Conservation (phyloP, 2,797 vertebrate genomes). For the Mormyrops boulengeri region DNA sequence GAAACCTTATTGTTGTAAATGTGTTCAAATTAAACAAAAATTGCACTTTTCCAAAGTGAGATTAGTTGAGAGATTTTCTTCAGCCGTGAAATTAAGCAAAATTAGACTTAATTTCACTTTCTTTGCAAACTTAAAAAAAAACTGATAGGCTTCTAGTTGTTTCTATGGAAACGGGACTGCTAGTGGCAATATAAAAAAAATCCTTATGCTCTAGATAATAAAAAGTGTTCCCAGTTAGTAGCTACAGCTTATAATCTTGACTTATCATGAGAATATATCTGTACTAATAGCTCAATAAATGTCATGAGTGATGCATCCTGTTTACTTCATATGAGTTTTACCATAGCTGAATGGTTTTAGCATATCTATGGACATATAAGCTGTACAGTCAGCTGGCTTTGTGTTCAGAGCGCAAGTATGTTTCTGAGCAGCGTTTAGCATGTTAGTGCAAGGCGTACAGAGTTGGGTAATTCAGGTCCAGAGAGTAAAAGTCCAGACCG, state of each 20-base stretch:
- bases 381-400: neutral
- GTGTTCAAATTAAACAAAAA: neutral
- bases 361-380: neutral
- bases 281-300: neutral
- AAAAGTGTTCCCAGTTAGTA: neutral
- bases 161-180: constrained; percentile 22
- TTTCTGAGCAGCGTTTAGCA: neutral
- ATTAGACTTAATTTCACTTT: neutral
- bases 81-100: neutral
- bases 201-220: constrained; percentile 7
- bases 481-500: neutral
- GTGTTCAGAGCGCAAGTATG: neutral
- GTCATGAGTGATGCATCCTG: neutral
- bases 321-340: neutral
- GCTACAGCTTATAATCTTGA: neutral
- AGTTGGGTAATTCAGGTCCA: neutral
- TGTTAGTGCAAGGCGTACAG: neutral
- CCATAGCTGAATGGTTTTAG: neutral
- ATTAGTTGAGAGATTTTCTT: neutral
- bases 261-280: neutral
- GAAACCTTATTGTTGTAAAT: neutral
- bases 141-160: neutral
- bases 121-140: neutral
- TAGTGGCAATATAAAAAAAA: constrained; percentile 15
- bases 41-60: neutral